Evolutionary conservation across 1,140 invertebrate species (phyloP).

Genomic region (Temnothorax curvispinosus): DNA sequence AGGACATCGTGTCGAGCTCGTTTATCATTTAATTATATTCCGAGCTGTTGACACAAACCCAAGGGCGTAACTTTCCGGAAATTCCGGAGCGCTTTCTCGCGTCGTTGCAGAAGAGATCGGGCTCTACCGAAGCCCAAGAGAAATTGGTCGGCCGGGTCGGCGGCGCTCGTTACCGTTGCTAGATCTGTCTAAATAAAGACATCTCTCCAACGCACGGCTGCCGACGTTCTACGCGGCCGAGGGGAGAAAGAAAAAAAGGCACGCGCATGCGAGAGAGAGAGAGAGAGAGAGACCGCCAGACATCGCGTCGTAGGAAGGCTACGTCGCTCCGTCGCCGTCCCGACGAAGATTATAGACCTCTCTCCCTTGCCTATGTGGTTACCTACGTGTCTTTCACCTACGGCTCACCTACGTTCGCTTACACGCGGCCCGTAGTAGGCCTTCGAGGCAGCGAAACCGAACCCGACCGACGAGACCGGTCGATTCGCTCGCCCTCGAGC

Average conservation of each 20-base stretch:
- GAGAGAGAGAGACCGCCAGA: background rate
- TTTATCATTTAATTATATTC: background rate
- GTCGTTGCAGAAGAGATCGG: background rate
- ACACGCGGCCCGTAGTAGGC: background rate
- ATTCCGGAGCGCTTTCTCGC: background rate
- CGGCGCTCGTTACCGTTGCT: background rate
- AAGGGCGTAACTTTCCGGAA: background rate
- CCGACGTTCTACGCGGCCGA: conserved; percentile 5
- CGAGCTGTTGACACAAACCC: background rate
- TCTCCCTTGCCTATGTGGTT: conserved; percentile 7
- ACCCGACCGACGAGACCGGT: conserved; percentile 30
- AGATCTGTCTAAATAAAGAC: conserved; percentile 55
- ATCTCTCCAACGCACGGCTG: background rate
- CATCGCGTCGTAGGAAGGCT: conserved; percentile 29
- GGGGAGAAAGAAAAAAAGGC: background rate
- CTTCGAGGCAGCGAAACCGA: conserved; percentile 29
- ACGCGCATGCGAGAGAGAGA: background rate
- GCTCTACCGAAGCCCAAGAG: background rate
- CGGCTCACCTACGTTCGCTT: conserved; percentile 39
- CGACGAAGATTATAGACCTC: conserved; percentile 31
- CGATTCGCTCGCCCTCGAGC: conserved; percentile 50
- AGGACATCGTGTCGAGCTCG: background rate
- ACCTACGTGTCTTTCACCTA: conserved; percentile 47
- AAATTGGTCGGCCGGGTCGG: conserved; percentile 4
- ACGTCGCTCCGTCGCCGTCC: background rate